These are phyloP conservation scores for Heterotis niloticus DNA, from an alignment of 2,113 vertebrate species.

Conservation along the genomic window DNA sequence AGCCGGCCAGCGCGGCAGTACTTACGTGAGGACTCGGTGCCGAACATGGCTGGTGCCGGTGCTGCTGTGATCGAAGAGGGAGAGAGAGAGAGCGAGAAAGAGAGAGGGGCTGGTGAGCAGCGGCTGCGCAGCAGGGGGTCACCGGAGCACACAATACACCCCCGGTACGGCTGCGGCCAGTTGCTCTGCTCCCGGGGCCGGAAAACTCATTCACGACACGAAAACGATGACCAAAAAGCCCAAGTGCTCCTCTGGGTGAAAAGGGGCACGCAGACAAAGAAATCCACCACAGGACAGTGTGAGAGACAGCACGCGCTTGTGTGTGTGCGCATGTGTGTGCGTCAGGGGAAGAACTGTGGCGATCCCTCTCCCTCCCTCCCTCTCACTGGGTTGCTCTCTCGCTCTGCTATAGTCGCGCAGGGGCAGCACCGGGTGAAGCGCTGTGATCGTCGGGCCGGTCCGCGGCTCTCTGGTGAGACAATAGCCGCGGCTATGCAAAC, in stretches of 20 bases:
- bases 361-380: slow-evolving; percentile 35
- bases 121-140: slow-evolving; percentile 70
- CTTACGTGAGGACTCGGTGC: slow-evolving; percentile 97
- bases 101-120: no score
- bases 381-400: not conserved
- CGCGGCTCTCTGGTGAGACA: not conserved
- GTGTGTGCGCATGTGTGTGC: not conserved
- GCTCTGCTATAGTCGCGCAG: not conserved
- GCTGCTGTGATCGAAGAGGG: slow-evolving; percentile 63
- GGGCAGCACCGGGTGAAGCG: not conserved
- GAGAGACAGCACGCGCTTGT: not conserved
- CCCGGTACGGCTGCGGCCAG: slow-evolving; percentile 63
- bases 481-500: not conserved
- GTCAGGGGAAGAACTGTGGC: not conserved
- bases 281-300: not conserved
- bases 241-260: no score
- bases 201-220: no score
- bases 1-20: slow-evolving; percentile 55
- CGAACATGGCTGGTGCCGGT: slow-evolving; percentile 95
- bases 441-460: not conserved
- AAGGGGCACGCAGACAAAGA: not conserved
- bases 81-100: slow-evolving; percentile 72
- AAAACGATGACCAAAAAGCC: no score
- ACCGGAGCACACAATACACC: slow-evolving; percentile 73
- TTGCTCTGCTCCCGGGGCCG: slow-evolving; percentile 57